These are phyloP conservation scores for Drosophila kanekoi DNA, from an alignment of 2,888 invertebrate species.

Conservation along the genomic window DNA sequence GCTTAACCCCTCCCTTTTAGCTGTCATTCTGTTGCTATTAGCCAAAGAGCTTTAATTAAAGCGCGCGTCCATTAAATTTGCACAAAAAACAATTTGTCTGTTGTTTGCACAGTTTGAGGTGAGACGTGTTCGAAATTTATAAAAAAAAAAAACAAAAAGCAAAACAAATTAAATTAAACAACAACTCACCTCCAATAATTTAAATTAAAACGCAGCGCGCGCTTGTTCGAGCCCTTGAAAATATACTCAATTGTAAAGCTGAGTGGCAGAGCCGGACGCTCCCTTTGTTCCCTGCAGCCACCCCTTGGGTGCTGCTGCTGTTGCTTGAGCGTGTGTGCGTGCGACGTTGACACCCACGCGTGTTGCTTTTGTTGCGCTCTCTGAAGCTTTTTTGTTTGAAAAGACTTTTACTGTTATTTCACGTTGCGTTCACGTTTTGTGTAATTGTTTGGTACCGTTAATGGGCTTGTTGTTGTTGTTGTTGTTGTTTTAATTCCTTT, in stretches of 20 bases:
- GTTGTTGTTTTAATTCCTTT: conserved; percentile 51
- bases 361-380: conserved; percentile 29
- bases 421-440: conserved; percentile 32
- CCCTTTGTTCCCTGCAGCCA: conserved; percentile 15
- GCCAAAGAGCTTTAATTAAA: conserved; percentile 42
- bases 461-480: conserved; percentile 12
- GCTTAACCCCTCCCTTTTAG: conserved; percentile 12
- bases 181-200: conserved; percentile 52
- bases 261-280: conserved; percentile 22
- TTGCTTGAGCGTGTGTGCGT: conserved; percentile 20
- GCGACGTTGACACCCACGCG: conserved; percentile 45
- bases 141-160: conserved; percentile 1
- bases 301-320: conserved; percentile 2
- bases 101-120: conserved; percentile 38
- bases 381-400: conserved; percentile 24
- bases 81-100: conserved; percentile 15
- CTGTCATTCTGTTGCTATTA: not conserved
- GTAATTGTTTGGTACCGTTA: conserved; percentile 18
- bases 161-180: conserved; percentile 20
- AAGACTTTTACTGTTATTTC: conserved; percentile 56
- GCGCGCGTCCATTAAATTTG: conserved; percentile 40
- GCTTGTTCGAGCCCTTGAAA: conserved; percentile 51
- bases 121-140: conserved; percentile 48
- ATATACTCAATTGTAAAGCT: conserved; percentile 37
- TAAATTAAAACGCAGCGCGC: conserved; percentile 41